A percentile compares a stretch with the other conserved stretches of the same genome.
phyloP scores from a whole-genome alignment of 2,113 vertebrate species.

The Phainopepla nitens region DNA sequence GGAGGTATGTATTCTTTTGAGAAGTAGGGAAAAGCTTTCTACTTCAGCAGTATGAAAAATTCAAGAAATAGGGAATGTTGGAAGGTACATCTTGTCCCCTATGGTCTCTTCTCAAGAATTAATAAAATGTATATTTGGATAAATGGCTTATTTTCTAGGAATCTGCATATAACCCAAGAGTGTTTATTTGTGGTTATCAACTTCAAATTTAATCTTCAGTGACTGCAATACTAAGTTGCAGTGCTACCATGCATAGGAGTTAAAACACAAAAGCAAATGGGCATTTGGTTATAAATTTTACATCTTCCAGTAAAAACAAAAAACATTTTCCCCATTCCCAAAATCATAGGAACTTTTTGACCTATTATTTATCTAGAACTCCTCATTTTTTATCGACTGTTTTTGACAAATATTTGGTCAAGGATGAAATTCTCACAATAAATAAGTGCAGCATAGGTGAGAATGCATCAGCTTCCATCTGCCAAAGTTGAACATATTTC shows the following conservation, averaged over 20 bases:
- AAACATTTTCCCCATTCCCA: neutral
- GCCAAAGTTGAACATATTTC: neutral
- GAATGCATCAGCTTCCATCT: neutral
- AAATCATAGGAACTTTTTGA: neutral
- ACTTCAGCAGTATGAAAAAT: neutral
- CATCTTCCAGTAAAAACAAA: neutral
- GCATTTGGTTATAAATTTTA: neutral
- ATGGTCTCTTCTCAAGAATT: neutral
- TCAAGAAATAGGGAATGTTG: neutral
- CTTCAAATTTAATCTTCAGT: neutral
- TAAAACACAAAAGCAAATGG: neutral
- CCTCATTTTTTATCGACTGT: neutral
- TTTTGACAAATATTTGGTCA: neutral
- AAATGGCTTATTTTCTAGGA: neutral
- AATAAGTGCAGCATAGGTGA: neutral
- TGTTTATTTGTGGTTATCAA: neutral
- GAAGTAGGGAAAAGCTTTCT: neutral
- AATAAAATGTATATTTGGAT: neutral
- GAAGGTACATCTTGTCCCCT: neutral
- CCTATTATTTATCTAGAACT: neutral
- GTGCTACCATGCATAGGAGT: neutral
- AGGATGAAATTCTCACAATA: neutral
- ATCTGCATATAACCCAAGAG: neutral
- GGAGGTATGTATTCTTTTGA: neutral
- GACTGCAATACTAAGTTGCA: neutral